These are phyloP conservation scores for Cairina moschata DNA, from an alignment of 2,113 vertebrate species.

Conservation along the genomic window DNA sequence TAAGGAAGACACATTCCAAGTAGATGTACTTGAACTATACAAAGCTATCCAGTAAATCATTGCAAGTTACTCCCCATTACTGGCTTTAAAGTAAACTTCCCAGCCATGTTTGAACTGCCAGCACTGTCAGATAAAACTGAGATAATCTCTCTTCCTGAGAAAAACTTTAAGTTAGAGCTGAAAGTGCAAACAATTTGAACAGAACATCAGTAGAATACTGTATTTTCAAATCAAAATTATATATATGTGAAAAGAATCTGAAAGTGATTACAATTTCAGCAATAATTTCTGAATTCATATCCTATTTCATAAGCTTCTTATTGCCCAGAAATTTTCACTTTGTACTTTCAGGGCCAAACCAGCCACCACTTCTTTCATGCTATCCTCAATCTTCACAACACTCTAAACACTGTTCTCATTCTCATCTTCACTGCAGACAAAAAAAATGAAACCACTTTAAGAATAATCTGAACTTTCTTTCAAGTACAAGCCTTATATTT, in stretches of 20 bases:
- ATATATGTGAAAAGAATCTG: not conserved
- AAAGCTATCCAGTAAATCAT: not conserved
- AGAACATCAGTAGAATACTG: not conserved
- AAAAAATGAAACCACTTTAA: not conserved
- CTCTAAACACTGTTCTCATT: not conserved
- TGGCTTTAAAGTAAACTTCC: not conserved
- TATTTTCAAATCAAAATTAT: not conserved
- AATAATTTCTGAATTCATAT: not conserved
- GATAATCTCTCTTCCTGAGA: not conserved
- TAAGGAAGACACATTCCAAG: not conserved
- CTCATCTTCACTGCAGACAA: not conserved
- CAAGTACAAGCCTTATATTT: not conserved
- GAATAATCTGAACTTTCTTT: not conserved
- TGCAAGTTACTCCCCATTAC: not conserved
- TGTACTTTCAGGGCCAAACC: not conserved
- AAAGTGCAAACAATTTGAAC: not conserved
- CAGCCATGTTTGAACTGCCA: not conserved
- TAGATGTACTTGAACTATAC: not conserved
- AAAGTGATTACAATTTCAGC: not conserved
- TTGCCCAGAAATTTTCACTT: not conserved
- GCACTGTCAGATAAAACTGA: not conserved
- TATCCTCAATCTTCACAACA: not conserved
- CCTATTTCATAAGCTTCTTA: not conserved
- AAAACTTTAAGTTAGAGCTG: not conserved
- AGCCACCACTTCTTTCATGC: not conserved